Evolutionary conservation across 2,113 vertebrate species (phyloP).

Genomic region (Phyllopteryx taeniolatus): DNA sequence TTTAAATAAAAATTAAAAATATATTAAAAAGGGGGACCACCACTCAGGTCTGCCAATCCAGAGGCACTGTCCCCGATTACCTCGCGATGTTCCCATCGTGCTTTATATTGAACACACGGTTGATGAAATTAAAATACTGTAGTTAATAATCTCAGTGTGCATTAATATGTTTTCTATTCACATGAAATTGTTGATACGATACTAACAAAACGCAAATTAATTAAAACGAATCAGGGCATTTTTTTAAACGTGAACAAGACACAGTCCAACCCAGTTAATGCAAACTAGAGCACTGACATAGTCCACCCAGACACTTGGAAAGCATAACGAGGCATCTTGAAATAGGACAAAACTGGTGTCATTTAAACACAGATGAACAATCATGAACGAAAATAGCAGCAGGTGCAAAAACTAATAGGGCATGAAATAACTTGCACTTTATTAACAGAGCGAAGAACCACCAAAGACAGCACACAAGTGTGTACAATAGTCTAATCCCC

Average conservation of each 20-base stretch:
- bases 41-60: too few species aligned
- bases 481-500: not conserved
- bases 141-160: not conserved
- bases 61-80: too few species aligned
- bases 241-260: too few species aligned
- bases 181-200: not conserved
- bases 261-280: not conserved
- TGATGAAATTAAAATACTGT: too few species aligned
- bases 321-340: not conserved
- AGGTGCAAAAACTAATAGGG: not conserved
- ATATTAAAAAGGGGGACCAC: too few species aligned
- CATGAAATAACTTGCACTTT: not conserved
- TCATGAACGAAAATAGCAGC: not conserved
- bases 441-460: not conserved
- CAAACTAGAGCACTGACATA: not conserved
- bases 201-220: not conserved
- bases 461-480: not conserved
- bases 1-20: too few species aligned
- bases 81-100: not conserved
- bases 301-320: not conserved
- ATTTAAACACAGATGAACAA: not conserved
- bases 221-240: too few species aligned
- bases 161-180: not conserved
- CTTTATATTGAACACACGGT: not conserved
- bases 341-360: not conserved